Evolutionary conservation across 2,113 vertebrate species (phyloP).

Genomic region (Hemiprocne comata): DNA sequence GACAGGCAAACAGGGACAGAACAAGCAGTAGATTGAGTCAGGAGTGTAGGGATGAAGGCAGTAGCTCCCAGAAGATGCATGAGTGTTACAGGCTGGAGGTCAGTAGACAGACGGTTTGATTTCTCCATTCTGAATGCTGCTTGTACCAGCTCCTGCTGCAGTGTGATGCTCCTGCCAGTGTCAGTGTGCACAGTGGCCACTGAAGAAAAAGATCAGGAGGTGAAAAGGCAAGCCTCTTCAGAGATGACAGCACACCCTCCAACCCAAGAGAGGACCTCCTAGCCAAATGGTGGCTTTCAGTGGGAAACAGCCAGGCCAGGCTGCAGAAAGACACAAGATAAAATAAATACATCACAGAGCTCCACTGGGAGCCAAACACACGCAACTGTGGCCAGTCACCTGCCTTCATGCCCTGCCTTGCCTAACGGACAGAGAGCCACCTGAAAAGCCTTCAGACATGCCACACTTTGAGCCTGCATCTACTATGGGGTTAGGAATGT

Average conservation of each 20-base stretch:
- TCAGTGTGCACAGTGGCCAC: background rate
- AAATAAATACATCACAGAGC: background rate
- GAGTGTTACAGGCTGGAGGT: background rate
- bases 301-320: background rate
- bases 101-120: background rate
- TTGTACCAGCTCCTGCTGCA: background rate
- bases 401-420: background rate
- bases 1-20: background rate
- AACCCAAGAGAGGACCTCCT: background rate
- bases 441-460: background rate
- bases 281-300: background rate
- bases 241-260: background rate
- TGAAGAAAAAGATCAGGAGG: background rate
- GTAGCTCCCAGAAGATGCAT: background rate
- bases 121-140: background rate
- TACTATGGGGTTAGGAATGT: background rate
- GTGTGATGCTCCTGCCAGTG: background rate
- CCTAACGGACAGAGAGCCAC: background rate
- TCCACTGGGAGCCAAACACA: background rate
- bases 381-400: accelerated
- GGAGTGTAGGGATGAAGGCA: background rate
- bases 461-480: accelerated
- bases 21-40: background rate
- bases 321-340: background rate
- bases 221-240: background rate